phyloP scores from a whole-genome alignment of 2,888 invertebrate genomes.

The Axea sp. region DNA sequence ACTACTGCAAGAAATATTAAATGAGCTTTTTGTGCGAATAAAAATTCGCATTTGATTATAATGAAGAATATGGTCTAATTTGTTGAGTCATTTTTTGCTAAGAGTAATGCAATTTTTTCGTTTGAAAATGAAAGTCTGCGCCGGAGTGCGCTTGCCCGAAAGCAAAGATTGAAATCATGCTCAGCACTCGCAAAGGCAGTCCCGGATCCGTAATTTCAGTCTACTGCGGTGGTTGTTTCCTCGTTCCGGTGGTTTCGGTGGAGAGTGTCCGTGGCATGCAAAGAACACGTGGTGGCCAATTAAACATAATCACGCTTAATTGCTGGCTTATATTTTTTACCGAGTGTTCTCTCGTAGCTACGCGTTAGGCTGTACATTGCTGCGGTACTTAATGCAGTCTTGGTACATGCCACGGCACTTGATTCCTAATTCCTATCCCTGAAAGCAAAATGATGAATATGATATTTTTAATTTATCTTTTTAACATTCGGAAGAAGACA shows the following conservation, averaged over 20 bases:
- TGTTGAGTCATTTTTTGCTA: too few relatives aligned
- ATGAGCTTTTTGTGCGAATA: too few relatives aligned
- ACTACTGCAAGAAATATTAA: too few relatives aligned
- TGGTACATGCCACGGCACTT: conserved; percentile 79
- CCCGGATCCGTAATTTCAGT: conserved; percentile 66
- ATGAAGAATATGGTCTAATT: too few relatives aligned
- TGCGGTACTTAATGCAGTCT: conserved; percentile 75
- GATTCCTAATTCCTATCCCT: conserved; percentile 79
- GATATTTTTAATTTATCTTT: too few relatives aligned
- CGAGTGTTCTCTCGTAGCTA: conserved; percentile 76
- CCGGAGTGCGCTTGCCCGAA: too few relatives aligned
- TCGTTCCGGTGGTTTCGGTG: conserved; percentile 54
- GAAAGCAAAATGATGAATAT: too few relatives aligned
- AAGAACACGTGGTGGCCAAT: conserved; percentile 57
- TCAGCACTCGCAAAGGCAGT: conserved; percentile 2
- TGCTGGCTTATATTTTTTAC: conserved; percentile 68
- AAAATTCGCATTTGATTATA: too few relatives aligned
- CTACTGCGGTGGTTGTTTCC: conserved; percentile 60
- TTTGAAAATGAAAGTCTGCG: too few relatives aligned
- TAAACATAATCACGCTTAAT: conserved; percentile 74
- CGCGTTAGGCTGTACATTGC: conserved; percentile 77
- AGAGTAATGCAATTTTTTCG: too few relatives aligned
- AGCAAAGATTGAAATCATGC: too few relatives aligned
- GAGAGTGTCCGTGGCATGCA: conserved; percentile 71
- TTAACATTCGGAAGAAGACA: too few relatives aligned